Conservation (phyloP, 2,888 invertebrate species). For the Hypomecis punctinalis region DNA sequence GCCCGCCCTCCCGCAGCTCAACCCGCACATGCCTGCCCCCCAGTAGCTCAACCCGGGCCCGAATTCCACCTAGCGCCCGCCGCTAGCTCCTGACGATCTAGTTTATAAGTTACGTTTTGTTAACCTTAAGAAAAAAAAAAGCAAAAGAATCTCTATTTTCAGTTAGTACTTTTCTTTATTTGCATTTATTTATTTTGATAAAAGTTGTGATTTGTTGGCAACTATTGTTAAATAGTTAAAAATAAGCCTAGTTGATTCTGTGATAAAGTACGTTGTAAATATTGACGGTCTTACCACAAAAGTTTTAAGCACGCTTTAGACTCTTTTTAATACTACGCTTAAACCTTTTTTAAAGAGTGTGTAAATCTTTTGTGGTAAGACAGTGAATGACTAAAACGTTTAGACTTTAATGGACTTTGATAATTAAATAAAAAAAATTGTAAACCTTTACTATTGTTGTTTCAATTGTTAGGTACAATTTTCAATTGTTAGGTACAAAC, state of each 20-base stretch:
- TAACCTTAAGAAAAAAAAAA: too few species aligned
- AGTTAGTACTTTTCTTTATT: neutral
- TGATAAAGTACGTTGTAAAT: constrained; percentile 32
- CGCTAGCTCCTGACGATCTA: too few species aligned
- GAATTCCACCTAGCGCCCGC: constrained; percentile 18
- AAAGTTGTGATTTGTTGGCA: neutral
- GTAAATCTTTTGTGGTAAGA: too few species aligned
- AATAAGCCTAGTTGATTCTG: constrained; percentile 20
- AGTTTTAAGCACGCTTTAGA: too few species aligned
- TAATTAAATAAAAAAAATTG: constrained; percentile 11
- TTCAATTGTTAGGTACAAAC: too few species aligned
- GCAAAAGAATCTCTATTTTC: constrained; percentile 2
- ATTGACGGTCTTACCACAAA: too few species aligned
- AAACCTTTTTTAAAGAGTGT: too few species aligned
- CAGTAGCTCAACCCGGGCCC: constrained; percentile 34
- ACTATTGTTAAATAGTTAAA: neutral
- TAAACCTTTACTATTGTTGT: constrained; percentile 7
- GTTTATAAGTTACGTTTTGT: too few species aligned
- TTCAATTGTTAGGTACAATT: constrained; percentile 13
- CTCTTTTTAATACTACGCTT: too few species aligned
- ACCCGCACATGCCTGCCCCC: too few species aligned
- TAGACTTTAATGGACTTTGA: constrained; percentile 12
- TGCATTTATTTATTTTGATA: constrained; percentile 13
- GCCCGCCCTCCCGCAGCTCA: too few species aligned
- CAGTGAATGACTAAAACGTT: constrained; percentile 15